phyloP scores from a whole-genome alignment of 2,113 vertebrate species.

The Pithys albifrons region DNA sequence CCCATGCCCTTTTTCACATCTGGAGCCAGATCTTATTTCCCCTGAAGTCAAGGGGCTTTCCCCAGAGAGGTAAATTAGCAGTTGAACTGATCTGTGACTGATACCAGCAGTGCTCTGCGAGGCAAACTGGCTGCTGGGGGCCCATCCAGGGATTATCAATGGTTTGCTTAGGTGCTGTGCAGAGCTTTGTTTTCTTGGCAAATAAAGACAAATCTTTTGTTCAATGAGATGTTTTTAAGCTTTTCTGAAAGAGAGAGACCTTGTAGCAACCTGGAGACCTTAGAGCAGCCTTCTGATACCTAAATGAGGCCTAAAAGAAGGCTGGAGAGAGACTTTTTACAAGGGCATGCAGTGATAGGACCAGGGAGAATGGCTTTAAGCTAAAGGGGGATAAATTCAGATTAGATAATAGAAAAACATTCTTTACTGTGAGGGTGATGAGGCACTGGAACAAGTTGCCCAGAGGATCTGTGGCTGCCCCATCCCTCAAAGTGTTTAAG shows the following conservation, averaged over 20 bases:
- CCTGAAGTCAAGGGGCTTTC: background rate
- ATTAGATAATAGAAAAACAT: background rate
- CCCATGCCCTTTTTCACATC: background rate
- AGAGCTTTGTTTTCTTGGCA: conserved; percentile 24
- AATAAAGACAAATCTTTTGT: background rate
- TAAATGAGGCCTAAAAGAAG: background rate
- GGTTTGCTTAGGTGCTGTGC: background rate
- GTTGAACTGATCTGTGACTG: background rate
- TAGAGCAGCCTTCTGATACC: background rate
- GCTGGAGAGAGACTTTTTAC: background rate
- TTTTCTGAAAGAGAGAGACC: background rate
- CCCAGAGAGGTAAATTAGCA: background rate
- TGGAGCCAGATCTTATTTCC: conserved; percentile 10
- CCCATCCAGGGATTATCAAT: background rate
- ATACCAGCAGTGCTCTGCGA: background rate
- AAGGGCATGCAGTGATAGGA: background rate
- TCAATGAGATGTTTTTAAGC: background rate
- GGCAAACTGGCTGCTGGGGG: background rate
- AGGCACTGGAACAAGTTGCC: background rate
- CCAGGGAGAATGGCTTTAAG: background rate
- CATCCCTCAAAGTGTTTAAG: background rate
- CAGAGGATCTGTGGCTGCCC: background rate
- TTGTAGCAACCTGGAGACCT: background rate
- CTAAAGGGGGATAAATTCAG: background rate
- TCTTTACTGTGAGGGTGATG: background rate